Conservation (phyloP, 2,888 invertebrate genomes). For the Aphidoletes aphidimyza region DNA sequence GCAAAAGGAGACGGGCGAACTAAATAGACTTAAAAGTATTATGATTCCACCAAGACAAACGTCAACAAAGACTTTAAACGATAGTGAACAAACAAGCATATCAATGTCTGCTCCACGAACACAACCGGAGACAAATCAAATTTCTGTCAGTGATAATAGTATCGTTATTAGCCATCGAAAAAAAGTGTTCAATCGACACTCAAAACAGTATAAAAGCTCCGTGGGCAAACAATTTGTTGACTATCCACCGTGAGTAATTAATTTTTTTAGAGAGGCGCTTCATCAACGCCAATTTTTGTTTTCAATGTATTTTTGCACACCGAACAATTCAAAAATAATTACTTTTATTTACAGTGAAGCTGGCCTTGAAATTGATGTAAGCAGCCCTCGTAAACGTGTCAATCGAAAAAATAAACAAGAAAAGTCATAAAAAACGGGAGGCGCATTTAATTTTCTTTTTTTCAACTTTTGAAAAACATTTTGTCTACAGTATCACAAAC, state of each 20-base stretch:
- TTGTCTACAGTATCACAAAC: no score
- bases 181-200: constrained; percentile 12
- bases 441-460: no score
- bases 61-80: not conserved
- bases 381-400: not conserved
- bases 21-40: not conserved
- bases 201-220: not conserved
- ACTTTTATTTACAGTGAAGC: not conserved
- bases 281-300: no score
- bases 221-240: constrained; percentile 28
- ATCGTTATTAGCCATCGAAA: not conserved
- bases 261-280: no score
- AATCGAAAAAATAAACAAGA: not conserved
- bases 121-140: not conserved
- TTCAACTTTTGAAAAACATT: no score
- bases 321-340: no score
- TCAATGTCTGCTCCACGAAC: not conserved
- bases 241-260: not conserved
- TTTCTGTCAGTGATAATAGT: not conserved
- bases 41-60: not conserved
- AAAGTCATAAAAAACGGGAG: no score
- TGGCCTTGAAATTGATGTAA: not conserved
- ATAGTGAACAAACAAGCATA: not conserved
- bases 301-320: no score
- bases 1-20: not conserved